Evolutionary conservation across 2,888 invertebrate species (phyloP).

Genomic region (Ceramica pisi): DNA sequence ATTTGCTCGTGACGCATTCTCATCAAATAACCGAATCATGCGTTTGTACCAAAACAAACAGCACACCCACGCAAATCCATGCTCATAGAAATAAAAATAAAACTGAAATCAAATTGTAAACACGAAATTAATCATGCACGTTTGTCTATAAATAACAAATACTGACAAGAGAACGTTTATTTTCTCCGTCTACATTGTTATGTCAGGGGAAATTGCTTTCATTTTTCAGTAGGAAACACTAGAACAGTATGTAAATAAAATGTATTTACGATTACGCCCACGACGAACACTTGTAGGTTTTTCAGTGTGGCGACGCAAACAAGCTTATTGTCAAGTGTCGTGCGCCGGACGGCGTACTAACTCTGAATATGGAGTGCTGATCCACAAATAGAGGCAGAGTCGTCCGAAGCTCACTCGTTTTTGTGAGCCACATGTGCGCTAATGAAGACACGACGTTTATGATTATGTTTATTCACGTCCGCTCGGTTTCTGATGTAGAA

Average conservation of each 20-base stretch:
- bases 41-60: constrained; percentile 64
- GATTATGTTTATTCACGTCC: constrained; percentile 74
- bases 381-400: constrained; percentile 72
- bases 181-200: constrained; percentile 69
- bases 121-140: constrained; percentile 66
- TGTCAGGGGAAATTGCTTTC: constrained; percentile 77
- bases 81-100: constrained; percentile 59
- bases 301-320: constrained; percentile 68
- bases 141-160: constrained; percentile 66
- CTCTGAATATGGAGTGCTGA: constrained; percentile 74
- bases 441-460: constrained; percentile 78
- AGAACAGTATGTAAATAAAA: constrained; percentile 73
- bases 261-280: constrained; percentile 64
- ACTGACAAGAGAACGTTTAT: constrained; percentile 67
- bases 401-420: constrained; percentile 65
- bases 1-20: constrained; percentile 60
- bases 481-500: constrained; percentile 65
- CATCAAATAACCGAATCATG: constrained; percentile 60
- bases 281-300: constrained; percentile 51
- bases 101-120: constrained; percentile 62
- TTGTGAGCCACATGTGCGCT: constrained; percentile 77
- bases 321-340: constrained; percentile 76
- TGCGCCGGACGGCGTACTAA: constrained; percentile 65
- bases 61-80: constrained; percentile 54
- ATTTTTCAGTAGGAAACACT: constrained; percentile 76